A percentile compares a stretch with the other conserved stretches of the same genome.
phyloP scores from a whole-genome alignment of 2,888 invertebrate genomes.

The Shargacucullia verbasci region DNA sequence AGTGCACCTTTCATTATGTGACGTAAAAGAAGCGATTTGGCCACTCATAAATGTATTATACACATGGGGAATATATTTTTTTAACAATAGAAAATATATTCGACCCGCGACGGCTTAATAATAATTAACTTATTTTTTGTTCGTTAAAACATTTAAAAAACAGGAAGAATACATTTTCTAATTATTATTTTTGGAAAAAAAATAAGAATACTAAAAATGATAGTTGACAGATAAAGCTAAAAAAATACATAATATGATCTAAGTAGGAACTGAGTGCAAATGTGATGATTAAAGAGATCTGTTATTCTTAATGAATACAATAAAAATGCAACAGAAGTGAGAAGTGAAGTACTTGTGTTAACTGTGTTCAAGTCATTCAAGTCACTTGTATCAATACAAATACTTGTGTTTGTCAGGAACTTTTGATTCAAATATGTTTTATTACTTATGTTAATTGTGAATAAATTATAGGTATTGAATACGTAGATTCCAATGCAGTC shows the following conservation, averaged over 20 bases:
- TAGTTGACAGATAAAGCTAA: slow-evolving; percentile 77
- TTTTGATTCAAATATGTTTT: slow-evolving; percentile 53
- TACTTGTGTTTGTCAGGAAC: slow-evolving; percentile 61
- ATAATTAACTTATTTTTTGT: slow-evolving; percentile 64
- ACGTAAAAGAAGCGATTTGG: slow-evolving; percentile 78
- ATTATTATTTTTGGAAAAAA: slow-evolving; percentile 48
- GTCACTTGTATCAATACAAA: slow-evolving; percentile 50
- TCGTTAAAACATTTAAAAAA: slow-evolving; percentile 60
- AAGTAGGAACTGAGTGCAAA: slow-evolving; percentile 88
- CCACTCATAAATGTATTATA: slow-evolving; percentile 75
- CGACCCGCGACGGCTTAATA: slow-evolving; percentile 62
- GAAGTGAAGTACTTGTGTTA: slow-evolving; percentile 52
- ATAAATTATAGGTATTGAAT: slow-evolving; percentile 42
- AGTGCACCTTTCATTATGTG: slow-evolving; percentile 72
- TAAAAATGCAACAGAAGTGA: slow-evolving; percentile 81
- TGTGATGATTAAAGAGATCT: slow-evolving; percentile 84
- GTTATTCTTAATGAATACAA: slow-evolving; percentile 76
- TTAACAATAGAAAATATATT: slow-evolving; percentile 72
- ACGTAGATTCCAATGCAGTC: slow-evolving; percentile 41
- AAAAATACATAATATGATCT: slow-evolving; percentile 79
- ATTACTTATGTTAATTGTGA: slow-evolving; percentile 45
- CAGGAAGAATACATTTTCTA: slow-evolving; percentile 80
- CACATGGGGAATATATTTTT: slow-evolving; percentile 60
- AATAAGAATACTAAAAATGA: slow-evolving; percentile 53
- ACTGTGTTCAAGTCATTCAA: slow-evolving; percentile 43